Conservation (phyloP, 2,797 vertebrate species). For the Falco novaeseelandiae region DNA sequence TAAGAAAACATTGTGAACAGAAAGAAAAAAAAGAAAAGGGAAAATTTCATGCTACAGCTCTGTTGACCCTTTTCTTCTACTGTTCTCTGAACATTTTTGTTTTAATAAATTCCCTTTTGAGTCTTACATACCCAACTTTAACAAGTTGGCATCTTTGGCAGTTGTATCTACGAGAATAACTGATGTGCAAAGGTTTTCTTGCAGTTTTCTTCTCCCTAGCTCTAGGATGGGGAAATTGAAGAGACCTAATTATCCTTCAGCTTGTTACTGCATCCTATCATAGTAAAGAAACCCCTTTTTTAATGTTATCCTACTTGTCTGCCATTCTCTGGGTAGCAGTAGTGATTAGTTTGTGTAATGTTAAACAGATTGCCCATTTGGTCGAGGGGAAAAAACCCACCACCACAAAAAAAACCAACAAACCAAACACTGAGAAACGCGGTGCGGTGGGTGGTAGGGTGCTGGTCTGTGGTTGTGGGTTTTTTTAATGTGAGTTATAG, state of each 20-base stretch:
- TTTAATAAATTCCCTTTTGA: not conserved
- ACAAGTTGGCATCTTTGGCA: not conserved
- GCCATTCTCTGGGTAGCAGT: not conserved
- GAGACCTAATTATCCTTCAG: not conserved
- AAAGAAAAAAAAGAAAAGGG: not conserved
- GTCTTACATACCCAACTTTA: not conserved
- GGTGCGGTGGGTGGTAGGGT: accelerated
- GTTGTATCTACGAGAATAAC: not conserved
- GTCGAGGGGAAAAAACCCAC: not conserved
- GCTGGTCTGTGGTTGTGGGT: not conserved
- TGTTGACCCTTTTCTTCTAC: not conserved
- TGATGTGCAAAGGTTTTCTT: not conserved
- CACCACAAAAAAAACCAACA: accelerated
- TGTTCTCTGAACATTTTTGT: not conserved
- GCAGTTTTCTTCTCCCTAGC: not conserved
- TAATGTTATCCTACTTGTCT: not conserved
- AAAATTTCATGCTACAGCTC: not conserved
- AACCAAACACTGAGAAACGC: not conserved
- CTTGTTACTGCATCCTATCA: not conserved
- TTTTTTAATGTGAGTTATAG: not conserved
- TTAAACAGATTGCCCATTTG: not conserved
- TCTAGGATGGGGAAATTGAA: not conserved
- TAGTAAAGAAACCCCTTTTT: not conserved
- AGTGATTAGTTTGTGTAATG: not conserved
- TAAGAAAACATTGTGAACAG: not conserved